A percentile compares a stretch with the other conserved stretches of the same genome.
phyloP scores from a whole-genome alignment of 2,888 invertebrate genomes.

The Choristoneura rosaceana region DNA sequence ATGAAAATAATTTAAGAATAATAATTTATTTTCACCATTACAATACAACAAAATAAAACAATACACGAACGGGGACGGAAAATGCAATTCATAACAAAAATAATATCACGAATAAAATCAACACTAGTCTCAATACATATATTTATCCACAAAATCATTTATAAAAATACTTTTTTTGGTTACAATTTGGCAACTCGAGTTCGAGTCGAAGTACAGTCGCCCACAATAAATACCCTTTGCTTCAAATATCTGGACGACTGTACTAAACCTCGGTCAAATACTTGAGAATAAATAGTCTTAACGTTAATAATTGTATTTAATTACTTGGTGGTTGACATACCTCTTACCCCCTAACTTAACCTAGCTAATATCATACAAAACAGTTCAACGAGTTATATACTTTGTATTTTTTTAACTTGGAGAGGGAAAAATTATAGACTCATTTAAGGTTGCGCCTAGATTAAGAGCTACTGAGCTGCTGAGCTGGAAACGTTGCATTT shows the following conservation, averaged over 20 bases:
- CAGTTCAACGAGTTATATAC: slow-evolving; percentile 39
- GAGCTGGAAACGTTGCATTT: too few relatives aligned
- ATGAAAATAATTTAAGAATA: slow-evolving; percentile 19
- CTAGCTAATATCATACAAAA: slow-evolving; percentile 29
- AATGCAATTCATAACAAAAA: slow-evolving; percentile 54
- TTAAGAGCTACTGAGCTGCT: too few relatives aligned
- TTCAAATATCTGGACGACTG: slow-evolving; percentile 22
- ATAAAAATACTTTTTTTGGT: slow-evolving; percentile 72
- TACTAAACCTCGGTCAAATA: slow-evolving; percentile 12
- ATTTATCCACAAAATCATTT: slow-evolving; percentile 52
- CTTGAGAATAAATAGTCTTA: slow-evolving; percentile 37
- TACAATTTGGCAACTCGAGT: slow-evolving; percentile 62
- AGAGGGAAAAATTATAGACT: background rate
- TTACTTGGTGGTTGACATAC: slow-evolving; percentile 25
- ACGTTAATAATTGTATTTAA: slow-evolving; percentile 37
- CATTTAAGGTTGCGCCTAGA: too few relatives aligned
- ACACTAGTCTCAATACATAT: slow-evolving; percentile 36
- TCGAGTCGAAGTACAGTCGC: slow-evolving; percentile 12
- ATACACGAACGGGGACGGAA: slow-evolving; percentile 69
- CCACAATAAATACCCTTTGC: background rate
- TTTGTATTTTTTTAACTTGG: slow-evolving; percentile 25
- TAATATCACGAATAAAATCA: slow-evolving; percentile 40
- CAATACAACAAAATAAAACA: slow-evolving; percentile 62
- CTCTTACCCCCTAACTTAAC: slow-evolving; percentile 20
- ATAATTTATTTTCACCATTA: slow-evolving; percentile 59